Evolutionary conservation across 2,888 invertebrate genomes (phyloP).

Genomic region (Archips crataeganus): DNA sequence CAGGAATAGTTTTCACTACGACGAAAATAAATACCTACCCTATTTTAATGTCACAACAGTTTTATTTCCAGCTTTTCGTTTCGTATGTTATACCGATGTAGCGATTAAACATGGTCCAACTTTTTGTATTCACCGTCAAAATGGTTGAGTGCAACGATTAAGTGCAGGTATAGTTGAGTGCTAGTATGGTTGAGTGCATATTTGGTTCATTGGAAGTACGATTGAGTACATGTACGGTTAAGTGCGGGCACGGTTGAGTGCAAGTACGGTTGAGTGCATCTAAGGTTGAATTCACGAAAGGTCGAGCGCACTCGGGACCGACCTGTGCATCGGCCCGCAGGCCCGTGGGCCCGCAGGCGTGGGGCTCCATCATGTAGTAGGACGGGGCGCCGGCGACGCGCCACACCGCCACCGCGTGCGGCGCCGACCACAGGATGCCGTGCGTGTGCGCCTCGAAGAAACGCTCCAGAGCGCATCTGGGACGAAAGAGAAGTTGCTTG

Average conservation of each 20-base stretch:
- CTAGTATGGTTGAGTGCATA: neutral
- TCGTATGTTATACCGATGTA: no score
- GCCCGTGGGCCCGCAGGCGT: constrained; percentile 74
- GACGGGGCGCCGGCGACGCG: constrained; percentile 63
- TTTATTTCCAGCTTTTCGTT: no score
- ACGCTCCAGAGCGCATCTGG: constrained; percentile 70
- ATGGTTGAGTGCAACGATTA: neutral
- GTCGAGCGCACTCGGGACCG: neutral
- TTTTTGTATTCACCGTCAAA: no score
- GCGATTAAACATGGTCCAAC: no score
- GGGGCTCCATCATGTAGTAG: constrained; percentile 79
- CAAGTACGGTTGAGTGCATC: neutral
- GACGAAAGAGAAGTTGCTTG: no score
- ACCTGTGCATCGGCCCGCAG: constrained; percentile 71
- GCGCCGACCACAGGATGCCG: constrained; percentile 82
- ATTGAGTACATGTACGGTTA: neutral
- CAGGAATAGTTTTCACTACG: no score
- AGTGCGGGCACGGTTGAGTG: neutral
- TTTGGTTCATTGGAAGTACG: neutral
- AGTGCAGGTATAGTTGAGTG: neutral
- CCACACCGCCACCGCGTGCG: constrained; percentile 76
- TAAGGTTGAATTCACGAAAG: neutral
- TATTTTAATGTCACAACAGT: no score
- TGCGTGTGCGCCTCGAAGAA: constrained; percentile 86
- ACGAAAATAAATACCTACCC: no score